A percentile compares a stretch with the other conserved stretches of the same genome.
Evolutionary conservation across 2,888 invertebrate genomes (phyloP).

Genomic region (Aspidiotus rigidus): DNA sequence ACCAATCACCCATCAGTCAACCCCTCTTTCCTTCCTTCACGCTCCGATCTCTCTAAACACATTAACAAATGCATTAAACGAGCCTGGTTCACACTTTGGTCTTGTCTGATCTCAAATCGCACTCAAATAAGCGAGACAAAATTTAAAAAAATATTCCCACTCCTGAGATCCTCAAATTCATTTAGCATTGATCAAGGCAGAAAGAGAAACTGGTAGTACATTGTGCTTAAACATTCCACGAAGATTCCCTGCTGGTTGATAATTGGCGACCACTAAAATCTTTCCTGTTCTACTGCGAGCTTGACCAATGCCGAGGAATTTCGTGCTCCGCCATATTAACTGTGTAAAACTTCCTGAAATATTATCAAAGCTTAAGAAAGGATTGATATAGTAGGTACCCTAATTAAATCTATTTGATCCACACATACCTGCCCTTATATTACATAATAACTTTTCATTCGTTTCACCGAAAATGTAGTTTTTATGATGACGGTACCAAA

Average conservation of each 20-base stretch:
- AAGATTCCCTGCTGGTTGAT: conserved; percentile 69
- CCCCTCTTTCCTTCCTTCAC: too few species aligned
- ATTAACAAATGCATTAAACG: too few species aligned
- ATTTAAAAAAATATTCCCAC: too few species aligned
- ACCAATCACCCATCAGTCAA: too few species aligned
- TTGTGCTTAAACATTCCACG: conserved; percentile 65
- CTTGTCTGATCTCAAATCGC: too few species aligned
- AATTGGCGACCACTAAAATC: conserved; percentile 74
- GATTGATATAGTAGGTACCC: not conserved
- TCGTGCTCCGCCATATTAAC: conserved; percentile 69
- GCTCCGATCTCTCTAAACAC: too few species aligned
- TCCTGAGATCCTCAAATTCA: too few species aligned
- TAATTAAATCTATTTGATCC: not conserved
- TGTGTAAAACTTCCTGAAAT: conserved; percentile 73
- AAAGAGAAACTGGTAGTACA: conserved; percentile 44
- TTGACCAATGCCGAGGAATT: conserved; percentile 70
- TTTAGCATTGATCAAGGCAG: too few species aligned
- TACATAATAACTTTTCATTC: conserved; percentile 61
- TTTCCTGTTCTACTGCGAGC: conserved; percentile 68
- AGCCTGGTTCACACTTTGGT: too few species aligned
- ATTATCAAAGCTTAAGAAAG: not conserved
- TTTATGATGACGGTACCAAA: conserved; percentile 70
- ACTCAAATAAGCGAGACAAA: too few species aligned
- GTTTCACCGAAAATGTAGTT: conserved; percentile 67
- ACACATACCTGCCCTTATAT: conserved; percentile 63